Base-by-base conservation (phyloP, 2,797 vertebrate genomes). In the Dromococcyx pavoninus region DNA sequence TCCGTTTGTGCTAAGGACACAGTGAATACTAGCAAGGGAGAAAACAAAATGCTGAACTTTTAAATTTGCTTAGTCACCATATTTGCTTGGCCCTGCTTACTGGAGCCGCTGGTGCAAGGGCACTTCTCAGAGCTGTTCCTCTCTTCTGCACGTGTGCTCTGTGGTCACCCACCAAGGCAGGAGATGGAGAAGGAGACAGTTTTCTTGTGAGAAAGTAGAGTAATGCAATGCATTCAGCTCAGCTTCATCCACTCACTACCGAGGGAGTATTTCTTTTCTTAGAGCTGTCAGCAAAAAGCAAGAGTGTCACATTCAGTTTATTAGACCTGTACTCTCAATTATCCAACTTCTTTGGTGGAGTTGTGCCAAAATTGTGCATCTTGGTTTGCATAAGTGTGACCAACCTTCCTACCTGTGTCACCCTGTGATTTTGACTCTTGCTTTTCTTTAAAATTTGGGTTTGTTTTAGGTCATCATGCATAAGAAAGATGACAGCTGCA, bases 261-360 rank as follows among this genome's bases (percentile, higher is more conserved):
- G 9, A 86, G 69, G 48, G 50, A 91, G n/a, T 46, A 23, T 78
- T 75, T 86, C 53, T 77, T 44, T 44, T 44, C 44, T 48, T 48
- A 67, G 66, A 89, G 17, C 79, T 94, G 84, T 83, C 89, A 93
- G 54, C 72, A 83, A 78, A 70, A 94, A 72, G 41, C 30, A 46
- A 18, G 79, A 81, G 80, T 93, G 92, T 81, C 91, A 81, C 21
- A 57, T n/a, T 75, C 58, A 41, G 61, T 83, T 82, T 61, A 75
- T 43, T 35, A 62, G 74, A 71, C n/a, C 21, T 28, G 13, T 56
- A 81, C 25, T 43, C 70, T 88, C 39, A 69, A 37, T 72, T 93
- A 76, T 15, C 37, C 33, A 33, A 17, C 0, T 0, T 43, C 84
- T 94, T 60, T 58, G 37, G 37, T 69, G 61, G 39, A 80, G 5